These are phyloP conservation scores for Rhabditoides inermis DNA, from an alignment of 2,888 invertebrate genomes.

Conservation along the genomic window DNA sequence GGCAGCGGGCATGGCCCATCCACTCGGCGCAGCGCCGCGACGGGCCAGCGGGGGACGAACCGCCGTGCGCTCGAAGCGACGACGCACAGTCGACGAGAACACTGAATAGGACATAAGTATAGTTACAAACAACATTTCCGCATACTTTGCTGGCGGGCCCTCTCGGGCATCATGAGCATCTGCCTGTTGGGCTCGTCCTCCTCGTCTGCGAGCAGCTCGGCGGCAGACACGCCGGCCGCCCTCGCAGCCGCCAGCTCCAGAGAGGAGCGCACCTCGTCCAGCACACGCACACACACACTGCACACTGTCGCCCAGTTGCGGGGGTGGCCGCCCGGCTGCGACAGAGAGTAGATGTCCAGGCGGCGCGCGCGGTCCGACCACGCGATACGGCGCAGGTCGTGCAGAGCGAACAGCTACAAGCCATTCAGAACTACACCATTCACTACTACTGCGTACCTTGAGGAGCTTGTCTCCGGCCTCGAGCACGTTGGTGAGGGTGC, in stretches of 20 bases:
- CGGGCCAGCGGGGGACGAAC: not conserved
- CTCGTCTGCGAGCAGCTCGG: slow-evolving; percentile 10
- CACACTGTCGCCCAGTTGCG: slow-evolving; percentile 16
- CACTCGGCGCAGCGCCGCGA: not conserved
- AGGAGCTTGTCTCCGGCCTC: slow-evolving; percentile 17
- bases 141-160: slow-evolving; percentile 13
- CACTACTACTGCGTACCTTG: slow-evolving; percentile 8
- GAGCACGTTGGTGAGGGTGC: slow-evolving; percentile 27
- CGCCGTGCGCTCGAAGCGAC: too few species aligned
- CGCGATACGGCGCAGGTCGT: slow-evolving; percentile 20
- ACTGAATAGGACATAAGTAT: slow-evolving; percentile 3
- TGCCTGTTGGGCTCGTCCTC: slow-evolving; percentile 9
- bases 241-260: slow-evolving; percentile 11
- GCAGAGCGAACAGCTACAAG: slow-evolving; percentile 20
- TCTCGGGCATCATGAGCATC: slow-evolving; percentile 18
- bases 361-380: slow-evolving; percentile 18
- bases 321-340: slow-evolving; percentile 20
- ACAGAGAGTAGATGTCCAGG: slow-evolving; percentile 21
- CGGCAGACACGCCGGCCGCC: slow-evolving; percentile 15
- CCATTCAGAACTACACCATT: not conserved
- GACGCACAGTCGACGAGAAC: slow-evolving; percentile 9
- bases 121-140: not conserved
- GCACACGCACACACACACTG: slow-evolving; percentile 10
- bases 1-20: not conserved
- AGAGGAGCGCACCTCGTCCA: slow-evolving; percentile 17